These are phyloP conservation scores for Furnarius figulus DNA, from an alignment of 2,113 vertebrate species.

Conservation along the genomic window DNA sequence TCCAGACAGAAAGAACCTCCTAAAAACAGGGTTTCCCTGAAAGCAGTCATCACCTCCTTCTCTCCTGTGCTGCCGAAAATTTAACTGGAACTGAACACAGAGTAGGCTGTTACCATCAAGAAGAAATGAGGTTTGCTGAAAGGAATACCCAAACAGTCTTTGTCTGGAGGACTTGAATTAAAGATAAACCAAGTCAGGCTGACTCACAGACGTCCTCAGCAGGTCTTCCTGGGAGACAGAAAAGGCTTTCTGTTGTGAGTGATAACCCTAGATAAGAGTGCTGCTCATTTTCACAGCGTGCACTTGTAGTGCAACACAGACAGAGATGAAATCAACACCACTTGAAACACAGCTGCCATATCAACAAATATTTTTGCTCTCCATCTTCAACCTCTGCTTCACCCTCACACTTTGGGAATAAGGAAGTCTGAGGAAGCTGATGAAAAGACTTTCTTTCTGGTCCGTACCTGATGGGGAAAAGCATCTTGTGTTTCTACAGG, in stretches of 20 bases:
- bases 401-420: background rate
- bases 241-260: background rate
- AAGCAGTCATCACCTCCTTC: background rate
- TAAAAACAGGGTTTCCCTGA: background rate
- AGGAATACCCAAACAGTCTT: background rate
- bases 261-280: background rate
- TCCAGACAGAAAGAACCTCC: background rate
- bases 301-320: background rate
- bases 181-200: background rate
- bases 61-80: background rate
- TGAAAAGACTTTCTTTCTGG: background rate
- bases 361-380: background rate
- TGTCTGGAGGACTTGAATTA: background rate
- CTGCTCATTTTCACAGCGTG: background rate
- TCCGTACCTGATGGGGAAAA: background rate
- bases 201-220: background rate
- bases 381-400: background rate
- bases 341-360: background rate
- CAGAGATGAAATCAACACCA: background rate
- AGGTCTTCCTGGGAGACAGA: background rate
- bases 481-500: background rate
- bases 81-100: rapidly evolving
- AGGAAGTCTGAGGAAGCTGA: background rate
- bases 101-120: background rate
- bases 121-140: background rate